Base-by-base conservation (phyloP, 2,888 invertebrate species). In the Drosophila buzzatii region DNA sequence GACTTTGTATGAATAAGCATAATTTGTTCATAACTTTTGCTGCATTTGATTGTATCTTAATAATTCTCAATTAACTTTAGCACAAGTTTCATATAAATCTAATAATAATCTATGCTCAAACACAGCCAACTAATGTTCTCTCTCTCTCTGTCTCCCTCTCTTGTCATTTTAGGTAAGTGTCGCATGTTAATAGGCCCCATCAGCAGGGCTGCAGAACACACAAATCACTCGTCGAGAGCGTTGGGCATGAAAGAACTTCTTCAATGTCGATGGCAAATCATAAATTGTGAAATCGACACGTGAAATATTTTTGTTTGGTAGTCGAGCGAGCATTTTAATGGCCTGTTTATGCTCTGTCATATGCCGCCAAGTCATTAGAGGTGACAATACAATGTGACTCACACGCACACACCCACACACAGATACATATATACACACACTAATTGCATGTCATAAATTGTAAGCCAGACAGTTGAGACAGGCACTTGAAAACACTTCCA, bases 331-430 rank as follows among this genome's bases (percentile, higher is more conserved):
- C 47, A 63, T 79, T 84, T 85, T 87, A 82, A 85, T 89, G 76
- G 89, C 62, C 85, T 85, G 89, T 89, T 85, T 89, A 89, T 85
- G 89, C 77, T 68, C 51, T 60, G 71, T 76, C 79, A 71, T 70
- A 64, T 62, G 82, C 66, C 70, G 82, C 47, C 82, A 74, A 81
- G 85, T 89, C 85, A 85, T 85, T 85, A 82, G 77, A 87, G 88
- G 85, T 85, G 85, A 81, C 89, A 85, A 89, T 87, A 76, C 89
- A 81, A 84, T 84, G 79, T 51, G 67, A 49, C 59, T 0, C 23
- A 20, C 41, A 23, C 45, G 27, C 45, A 14, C 49, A 55, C 44
- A 64, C 55, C 37, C 47, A 14, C 47, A 47, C 52, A 16, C 14
- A 47, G 35, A 49, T 41, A n/a, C 45, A 55, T 52, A 18, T 18